Evolutionary conservation across 2,888 invertebrate genomes (phyloP).

Genomic region (Busseola fusca): DNA sequence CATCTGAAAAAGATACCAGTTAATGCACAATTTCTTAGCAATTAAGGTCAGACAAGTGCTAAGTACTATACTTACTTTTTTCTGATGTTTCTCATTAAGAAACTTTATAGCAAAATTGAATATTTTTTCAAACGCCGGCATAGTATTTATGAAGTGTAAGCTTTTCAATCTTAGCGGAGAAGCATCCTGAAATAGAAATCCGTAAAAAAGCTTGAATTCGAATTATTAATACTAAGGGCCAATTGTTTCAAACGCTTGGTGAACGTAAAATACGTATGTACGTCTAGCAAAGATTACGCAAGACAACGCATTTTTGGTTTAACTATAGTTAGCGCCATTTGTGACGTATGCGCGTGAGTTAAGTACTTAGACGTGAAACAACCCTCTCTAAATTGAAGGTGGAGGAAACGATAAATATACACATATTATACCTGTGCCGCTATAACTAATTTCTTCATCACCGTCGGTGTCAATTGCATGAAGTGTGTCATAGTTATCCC

Average conservation of each 20-base stretch:
- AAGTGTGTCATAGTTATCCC: slow-evolving; percentile 46
- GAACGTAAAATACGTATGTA: background rate
- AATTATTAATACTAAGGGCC: background rate
- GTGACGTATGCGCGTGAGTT: background rate
- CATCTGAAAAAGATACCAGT: slow-evolving; percentile 38
- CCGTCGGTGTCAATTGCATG: slow-evolving; percentile 41
- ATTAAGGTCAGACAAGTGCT: background rate
- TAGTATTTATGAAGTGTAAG: slow-evolving; percentile 40
- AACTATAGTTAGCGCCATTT: background rate
- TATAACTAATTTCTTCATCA: slow-evolving; percentile 48
- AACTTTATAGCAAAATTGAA: slow-evolving; percentile 42
- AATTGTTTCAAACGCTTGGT: background rate
- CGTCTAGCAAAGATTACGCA: background rate
- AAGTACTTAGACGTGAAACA: background rate
- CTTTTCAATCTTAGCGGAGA: slow-evolving; percentile 53
- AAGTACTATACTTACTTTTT: slow-evolving; percentile 28
- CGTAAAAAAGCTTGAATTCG: background rate
- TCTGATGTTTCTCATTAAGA: slow-evolving; percentile 45
- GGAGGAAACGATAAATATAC: background rate
- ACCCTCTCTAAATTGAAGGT: no score
- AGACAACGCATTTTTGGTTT: background rate
- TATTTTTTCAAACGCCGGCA: slow-evolving; percentile 39
- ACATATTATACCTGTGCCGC: slow-evolving; percentile 44
- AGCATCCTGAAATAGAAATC: slow-evolving; percentile 48
- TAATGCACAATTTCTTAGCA: background rate